Conservation (phyloP, 2,888 invertebrate genomes). For the Palloptera scutellata region DNA sequence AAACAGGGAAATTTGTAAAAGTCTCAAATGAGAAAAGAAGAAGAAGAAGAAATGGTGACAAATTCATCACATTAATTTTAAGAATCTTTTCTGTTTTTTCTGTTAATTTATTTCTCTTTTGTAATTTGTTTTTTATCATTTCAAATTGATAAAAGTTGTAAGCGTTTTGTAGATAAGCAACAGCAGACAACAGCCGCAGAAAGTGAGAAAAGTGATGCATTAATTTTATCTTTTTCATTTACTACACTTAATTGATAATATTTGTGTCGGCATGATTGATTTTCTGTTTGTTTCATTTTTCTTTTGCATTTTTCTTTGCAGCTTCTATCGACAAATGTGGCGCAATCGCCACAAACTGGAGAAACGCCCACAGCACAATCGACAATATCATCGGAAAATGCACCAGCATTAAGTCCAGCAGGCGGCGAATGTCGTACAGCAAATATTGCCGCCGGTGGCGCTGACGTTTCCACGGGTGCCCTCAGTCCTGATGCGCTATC, state of each 20-base stretch:
- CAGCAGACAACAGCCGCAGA: background rate
- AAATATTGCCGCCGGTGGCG: conserved; percentile 77
- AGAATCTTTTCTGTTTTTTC: background rate
- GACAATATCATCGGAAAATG: conserved; percentile 52
- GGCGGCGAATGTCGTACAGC: conserved; percentile 67
- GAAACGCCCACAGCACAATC: conserved; percentile 43
- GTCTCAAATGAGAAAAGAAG: background rate
- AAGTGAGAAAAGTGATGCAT: background rate
- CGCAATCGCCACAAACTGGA: conserved; percentile 51
- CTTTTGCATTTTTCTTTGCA: conserved; percentile 40
- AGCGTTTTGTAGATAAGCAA: conserved; percentile 1
- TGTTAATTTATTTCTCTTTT: background rate
- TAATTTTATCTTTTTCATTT: background rate
- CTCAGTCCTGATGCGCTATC: conserved; percentile 63
- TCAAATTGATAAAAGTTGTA: conserved; percentile 15
- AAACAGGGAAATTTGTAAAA: background rate
- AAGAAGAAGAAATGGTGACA: conserved; percentile 35
- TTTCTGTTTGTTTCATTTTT: conserved; percentile 13
- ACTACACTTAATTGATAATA: background rate
- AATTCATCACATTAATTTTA: conserved; percentile 43
- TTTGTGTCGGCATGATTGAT: background rate
- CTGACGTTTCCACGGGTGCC: conserved; percentile 69
- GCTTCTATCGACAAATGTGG: conserved; percentile 50
- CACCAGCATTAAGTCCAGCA: conserved; percentile 52
- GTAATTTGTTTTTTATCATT: background rate